Evolutionary conservation across 2,113 vertebrate genomes (phyloP), one percentile per base, ranked within the genome.

Genomic region (Tachuris rubrigastra): DNA sequence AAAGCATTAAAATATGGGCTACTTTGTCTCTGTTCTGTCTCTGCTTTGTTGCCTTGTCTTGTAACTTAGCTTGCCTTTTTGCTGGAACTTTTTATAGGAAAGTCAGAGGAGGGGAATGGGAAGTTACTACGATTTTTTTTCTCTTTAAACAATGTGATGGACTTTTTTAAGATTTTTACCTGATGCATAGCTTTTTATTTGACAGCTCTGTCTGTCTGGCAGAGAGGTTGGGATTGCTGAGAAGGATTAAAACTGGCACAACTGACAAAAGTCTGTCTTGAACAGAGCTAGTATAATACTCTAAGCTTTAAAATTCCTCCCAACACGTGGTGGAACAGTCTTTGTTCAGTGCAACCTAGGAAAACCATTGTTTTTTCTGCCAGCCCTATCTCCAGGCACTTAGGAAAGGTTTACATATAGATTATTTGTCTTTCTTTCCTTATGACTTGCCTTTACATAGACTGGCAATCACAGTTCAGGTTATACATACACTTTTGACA

Each of bases 81-180:
- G n/a, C 22, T 39, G 81, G 8, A 62, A 66, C 8, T 59, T 59
- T 17, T 46, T 81, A 8, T 35, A 65, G 42, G 23, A 41, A 67
- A 67, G 37, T 72, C 25, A 22, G 33, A 22, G 75, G 35, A 68
- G 21, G 8, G 22, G 31, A 87, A 56, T 28, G 16, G 31, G 35
- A 81, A 55, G 47, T 35, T 50, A 4, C 9, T 11, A 6, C 0
- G 0, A 52, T 3, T 62, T 47, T 46, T 75, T 91, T 39, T 2
- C 46, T 10, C 23, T 62, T 27, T 49, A 65, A 65, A 31, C 31
- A 39, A 3, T 23, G 9, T 14, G 13, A 44, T 44, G 60, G 20
- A 16, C 33, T 55, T 65, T 59, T 44, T 49, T 20, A 59, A 71
- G 41, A 9, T 41, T 39, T 27, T 65, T 55, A 31, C 28, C 41